Evolutionary conservation across 2,113 vertebrate species (phyloP).

Genomic region (Phylloscopus whistleri): DNA sequence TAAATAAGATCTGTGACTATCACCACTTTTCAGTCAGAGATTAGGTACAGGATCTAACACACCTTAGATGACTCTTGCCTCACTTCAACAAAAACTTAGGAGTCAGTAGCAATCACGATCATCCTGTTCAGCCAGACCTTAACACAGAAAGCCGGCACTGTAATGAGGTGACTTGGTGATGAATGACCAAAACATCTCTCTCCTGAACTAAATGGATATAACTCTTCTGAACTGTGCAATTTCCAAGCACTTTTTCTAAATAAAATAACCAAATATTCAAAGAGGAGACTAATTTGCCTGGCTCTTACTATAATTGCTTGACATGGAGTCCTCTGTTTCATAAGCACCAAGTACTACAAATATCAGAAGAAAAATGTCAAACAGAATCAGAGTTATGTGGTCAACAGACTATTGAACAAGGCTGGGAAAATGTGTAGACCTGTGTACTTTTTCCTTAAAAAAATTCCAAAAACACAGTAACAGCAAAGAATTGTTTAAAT

Average conservation of each 20-base stretch:
- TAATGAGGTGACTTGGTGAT: background rate
- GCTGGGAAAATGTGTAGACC: background rate
- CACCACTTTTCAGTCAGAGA: background rate
- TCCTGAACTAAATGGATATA: background rate
- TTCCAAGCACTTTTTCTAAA: background rate
- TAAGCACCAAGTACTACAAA: background rate
- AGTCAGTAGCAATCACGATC: background rate
- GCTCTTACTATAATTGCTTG: background rate
- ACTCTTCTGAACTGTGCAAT: background rate
- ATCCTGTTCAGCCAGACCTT: background rate
- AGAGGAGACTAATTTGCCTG: background rate
- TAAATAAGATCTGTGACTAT: background rate
- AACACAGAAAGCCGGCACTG: background rate
- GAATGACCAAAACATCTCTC: background rate
- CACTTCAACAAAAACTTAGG: background rate
- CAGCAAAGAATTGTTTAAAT: background rate
- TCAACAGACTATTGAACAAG: background rate
- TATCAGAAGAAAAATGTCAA: background rate
- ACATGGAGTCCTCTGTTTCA: background rate
- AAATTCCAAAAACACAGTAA: background rate
- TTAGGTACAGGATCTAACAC: background rate
- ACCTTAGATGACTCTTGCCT: background rate
- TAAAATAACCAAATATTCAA: background rate
- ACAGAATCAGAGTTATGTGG: background rate
- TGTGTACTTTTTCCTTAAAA: background rate